Conservation (phyloP, 2,797 vertebrate genomes). For the Erethizon dorsatum region DNA sequence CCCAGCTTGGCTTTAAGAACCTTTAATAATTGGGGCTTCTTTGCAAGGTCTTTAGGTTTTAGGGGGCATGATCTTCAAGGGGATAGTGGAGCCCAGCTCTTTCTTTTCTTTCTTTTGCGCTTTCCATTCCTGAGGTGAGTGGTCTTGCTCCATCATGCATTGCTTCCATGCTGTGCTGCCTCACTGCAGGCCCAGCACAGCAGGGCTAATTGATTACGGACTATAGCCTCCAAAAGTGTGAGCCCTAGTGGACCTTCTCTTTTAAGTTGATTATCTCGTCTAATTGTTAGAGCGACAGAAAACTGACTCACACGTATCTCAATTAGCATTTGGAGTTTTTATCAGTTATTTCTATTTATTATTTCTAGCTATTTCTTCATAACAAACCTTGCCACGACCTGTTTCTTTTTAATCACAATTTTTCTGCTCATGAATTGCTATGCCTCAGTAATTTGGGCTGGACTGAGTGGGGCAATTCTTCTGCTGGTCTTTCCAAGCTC, state of each 20-base stretch:
- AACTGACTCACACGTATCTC: not conserved
- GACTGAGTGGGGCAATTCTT: not conserved
- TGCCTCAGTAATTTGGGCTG: not conserved
- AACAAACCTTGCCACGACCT: not conserved
- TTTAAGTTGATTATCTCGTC: not conserved
- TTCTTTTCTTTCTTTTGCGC: not conserved
- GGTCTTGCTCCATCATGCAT: too few species aligned
- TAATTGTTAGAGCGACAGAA: not conserved
- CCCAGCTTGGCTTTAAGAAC: not conserved
- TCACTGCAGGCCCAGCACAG: not conserved
- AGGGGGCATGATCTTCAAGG: not conserved
- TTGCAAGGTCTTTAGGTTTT: not conserved
- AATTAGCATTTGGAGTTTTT: slow-evolving; percentile 7
- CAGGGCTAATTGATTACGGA: not conserved
- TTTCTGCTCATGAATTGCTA: not conserved
- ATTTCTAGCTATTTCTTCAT: not conserved
- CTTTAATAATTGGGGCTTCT: too few species aligned
- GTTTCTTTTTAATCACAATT: not conserved
- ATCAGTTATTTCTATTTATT: not conserved
- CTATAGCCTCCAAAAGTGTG: not conserved
- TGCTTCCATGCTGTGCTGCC: too few species aligned
- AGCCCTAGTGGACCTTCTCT: not conserved
- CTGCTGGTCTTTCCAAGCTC: not conserved
- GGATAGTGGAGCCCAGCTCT: too few species aligned
- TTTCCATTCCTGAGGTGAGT: not conserved